phyloP scores from a whole-genome alignment of 2,888 invertebrate species.

The Parnassius smintheus region DNA sequence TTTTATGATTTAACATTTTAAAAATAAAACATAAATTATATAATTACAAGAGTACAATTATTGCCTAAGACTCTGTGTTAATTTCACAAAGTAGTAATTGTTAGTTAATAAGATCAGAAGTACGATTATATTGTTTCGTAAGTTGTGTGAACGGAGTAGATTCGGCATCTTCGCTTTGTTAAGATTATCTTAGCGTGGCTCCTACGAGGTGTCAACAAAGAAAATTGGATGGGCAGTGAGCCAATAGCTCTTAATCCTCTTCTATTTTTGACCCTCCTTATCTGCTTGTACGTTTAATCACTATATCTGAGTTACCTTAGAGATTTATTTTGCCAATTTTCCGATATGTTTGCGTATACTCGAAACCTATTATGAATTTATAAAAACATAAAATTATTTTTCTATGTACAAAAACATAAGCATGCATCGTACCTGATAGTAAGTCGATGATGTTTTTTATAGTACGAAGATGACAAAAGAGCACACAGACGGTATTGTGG shows the following conservation, averaged over 20 bases:
- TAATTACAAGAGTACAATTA: too few relatives aligned
- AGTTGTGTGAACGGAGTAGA: constrained; percentile 53
- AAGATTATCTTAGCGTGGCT: constrained; percentile 73
- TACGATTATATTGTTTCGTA: constrained; percentile 64
- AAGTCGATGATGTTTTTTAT: too few relatives aligned
- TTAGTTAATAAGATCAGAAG: constrained; percentile 45
- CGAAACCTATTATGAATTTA: too few relatives aligned
- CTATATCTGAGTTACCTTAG: constrained; percentile 47
- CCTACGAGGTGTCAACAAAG: constrained; percentile 77
- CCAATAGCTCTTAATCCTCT: constrained; percentile 77
- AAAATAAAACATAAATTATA: too few relatives aligned
- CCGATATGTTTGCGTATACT: too few relatives aligned
- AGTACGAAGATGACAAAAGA: too few relatives aligned
- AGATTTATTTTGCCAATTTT: constrained; percentile 6
- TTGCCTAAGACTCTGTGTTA: not conserved
- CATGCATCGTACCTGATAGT: too few relatives aligned
- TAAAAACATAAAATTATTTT: too few relatives aligned
- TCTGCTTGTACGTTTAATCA: constrained; percentile 67
- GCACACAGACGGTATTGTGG: too few relatives aligned
- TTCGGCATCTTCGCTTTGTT: constrained; percentile 63
- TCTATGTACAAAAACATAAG: too few relatives aligned
- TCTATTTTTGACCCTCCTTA: constrained; percentile 74
- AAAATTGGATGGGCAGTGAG: constrained; percentile 80
- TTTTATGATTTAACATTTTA: too few relatives aligned
- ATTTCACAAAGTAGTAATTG: constrained; percentile 50